Base-by-base conservation (phyloP, 2,797 vertebrate species). In the Crax fasciolata region DNA sequence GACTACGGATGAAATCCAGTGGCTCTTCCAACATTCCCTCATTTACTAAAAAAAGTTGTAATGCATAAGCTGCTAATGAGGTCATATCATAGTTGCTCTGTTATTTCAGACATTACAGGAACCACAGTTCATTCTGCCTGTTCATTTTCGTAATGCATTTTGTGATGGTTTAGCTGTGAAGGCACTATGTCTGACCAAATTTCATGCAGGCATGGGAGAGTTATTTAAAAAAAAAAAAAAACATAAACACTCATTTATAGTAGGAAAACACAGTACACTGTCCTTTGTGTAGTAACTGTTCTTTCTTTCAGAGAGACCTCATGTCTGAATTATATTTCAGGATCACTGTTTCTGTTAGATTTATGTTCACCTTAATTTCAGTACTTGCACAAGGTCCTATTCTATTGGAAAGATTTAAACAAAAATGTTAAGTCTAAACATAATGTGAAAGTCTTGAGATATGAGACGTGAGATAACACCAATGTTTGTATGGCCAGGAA, bases 41-140 rank as follows among this genome's bases (percentile, higher is more conserved):
- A 82, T 66, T 68, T 51, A 81, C 25, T 66, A 70, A 93, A 91
- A 41, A 35, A 51, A 86, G n/a, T 44, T 78, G 24, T 78, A 83
- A 70, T 55, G 85, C 52, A 73, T 86, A 88, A 90, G 59, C 77
- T 93, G 41, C 72, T 94, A 79, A 90, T 71, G 71, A 96, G 88
- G 30, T 95, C 93, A 92, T 71, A 1, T 41, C 84, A 89, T 39
- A 46, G 71, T 68, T 96, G 57, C 28, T 91, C 51, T 78, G 43
- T 75, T 88, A 30, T 52, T 84, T 84, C 59, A 84, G 66, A 73
- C 70, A 46, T 84, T 74, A 62, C 81, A 91, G 74, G 78, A 95
- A 92, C 38, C 51, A 85, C 86, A 87, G 63, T 32, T 57, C 52
- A 24, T 73, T 52, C 80, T 67, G 63, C 54, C 43, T 25, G n/a